These are phyloP conservation scores for Asbolus verrucosus DNA, from an alignment of 1,140 invertebrate species.

Conservation along the genomic window DNA sequence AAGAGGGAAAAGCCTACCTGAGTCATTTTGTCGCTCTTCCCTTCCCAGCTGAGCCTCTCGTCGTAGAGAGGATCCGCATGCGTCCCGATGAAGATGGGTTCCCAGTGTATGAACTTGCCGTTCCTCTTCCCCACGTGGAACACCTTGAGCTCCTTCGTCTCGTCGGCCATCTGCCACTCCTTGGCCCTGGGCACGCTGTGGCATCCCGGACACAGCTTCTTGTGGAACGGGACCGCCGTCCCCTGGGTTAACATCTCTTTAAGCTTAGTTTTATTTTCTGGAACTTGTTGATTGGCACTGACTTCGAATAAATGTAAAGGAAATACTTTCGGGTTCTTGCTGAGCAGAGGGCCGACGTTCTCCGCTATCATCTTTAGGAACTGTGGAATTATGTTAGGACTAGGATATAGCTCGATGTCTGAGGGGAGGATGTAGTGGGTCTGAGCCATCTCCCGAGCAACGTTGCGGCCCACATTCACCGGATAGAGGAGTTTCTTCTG, in stretches of 20 bases:
- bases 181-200: slow-evolving; percentile 88
- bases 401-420: slow-evolving; percentile 91
- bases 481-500: slow-evolving; percentile 87
- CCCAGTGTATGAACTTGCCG: slow-evolving; percentile 87
- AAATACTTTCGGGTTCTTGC: slow-evolving; percentile 80
- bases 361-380: slow-evolving; percentile 86
- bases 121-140: slow-evolving; percentile 87
- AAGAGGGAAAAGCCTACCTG: no score
- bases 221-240: slow-evolving; percentile 90
- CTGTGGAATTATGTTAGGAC: slow-evolving; percentile 78
- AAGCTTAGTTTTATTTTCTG: slow-evolving; percentile 80
- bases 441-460: slow-evolving; percentile 83
- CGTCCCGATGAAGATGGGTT: slow-evolving; percentile 90
- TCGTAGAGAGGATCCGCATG: slow-evolving; percentile 90
- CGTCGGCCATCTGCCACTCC: slow-evolving; percentile 81
- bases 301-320: slow-evolving; percentile 88
- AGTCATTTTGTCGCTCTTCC: slow-evolving; percentile 94
- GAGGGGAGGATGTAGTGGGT: slow-evolving; percentile 89
- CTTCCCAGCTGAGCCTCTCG: slow-evolving; percentile 88
- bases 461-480: slow-evolving; percentile 88
- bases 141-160: slow-evolving; percentile 78
- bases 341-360: slow-evolving; percentile 74
- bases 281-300: slow-evolving; percentile 76
- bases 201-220: slow-evolving; percentile 88
- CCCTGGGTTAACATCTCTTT: slow-evolving; percentile 80